Conservation (phyloP, 2,888 invertebrate genomes). For the Perizoma flavofasciatum region DNA sequence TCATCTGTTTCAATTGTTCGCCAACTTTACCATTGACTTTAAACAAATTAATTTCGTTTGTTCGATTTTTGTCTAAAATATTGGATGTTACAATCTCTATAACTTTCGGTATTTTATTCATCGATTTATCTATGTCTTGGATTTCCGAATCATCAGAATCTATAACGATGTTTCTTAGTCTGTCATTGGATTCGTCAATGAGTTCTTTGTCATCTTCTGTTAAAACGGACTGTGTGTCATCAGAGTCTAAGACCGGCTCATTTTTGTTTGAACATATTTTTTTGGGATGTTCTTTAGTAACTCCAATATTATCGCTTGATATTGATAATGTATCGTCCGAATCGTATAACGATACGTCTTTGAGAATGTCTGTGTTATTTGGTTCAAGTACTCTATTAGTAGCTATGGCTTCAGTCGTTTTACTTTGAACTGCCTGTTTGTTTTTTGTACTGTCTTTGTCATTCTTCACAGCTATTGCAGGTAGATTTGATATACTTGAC, state of each 20-base stretch:
- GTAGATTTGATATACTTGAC: neutral
- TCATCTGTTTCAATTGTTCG: neutral
- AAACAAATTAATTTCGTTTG: neutral
- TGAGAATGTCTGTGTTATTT: neutral
- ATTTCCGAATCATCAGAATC: slow-evolving; percentile 18
- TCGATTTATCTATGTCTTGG: neutral
- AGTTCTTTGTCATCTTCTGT: slow-evolving; percentile 10
- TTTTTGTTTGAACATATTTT: neutral
- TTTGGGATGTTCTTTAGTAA: neutral
- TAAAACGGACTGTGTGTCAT: slow-evolving; percentile 18
- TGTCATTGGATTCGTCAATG: neutral
- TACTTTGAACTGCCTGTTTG: neutral
- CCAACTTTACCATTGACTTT: neutral
- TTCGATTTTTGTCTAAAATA: neutral
- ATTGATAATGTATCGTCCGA: slow-evolving; percentile 21
- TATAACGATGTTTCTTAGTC: neutral
- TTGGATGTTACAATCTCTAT: neutral
- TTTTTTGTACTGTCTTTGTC: neutral
- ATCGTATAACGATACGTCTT: slow-evolving; percentile 11
- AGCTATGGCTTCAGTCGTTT: neutral
- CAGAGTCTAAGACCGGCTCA: slow-evolving; percentile 17
- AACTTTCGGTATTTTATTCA: neutral
- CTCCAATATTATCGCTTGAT: slow-evolving; percentile 6
- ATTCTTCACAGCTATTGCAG: slow-evolving; percentile 1
- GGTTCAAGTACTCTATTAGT: neutral